A percentile compares a stretch with the other conserved stretches of the same genome.
Evolutionary conservation across 2,797 vertebrate genomes (phyloP).

Genomic region (Melanotaenia maccullochi): DNA sequence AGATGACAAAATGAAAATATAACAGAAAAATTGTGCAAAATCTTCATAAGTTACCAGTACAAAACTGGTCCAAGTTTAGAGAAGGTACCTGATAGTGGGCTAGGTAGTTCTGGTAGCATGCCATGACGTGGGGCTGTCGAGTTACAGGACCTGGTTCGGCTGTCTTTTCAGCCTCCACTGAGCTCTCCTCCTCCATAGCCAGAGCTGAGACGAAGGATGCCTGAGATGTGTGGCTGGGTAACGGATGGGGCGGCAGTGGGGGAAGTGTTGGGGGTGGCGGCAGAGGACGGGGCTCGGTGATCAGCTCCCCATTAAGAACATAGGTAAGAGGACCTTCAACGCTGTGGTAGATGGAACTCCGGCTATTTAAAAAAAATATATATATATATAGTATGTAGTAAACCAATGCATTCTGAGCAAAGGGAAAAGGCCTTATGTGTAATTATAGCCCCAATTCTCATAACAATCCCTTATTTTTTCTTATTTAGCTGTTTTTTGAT

Average conservation of each 20-base stretch:
- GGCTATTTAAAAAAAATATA: constrained; percentile 67
- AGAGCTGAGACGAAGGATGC: constrained; percentile 97
- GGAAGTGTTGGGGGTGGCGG: constrained; percentile 83
- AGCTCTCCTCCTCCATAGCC: constrained; percentile 93
- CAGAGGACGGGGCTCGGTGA: constrained; percentile 85
- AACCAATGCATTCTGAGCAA: background rate
- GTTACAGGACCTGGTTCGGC: constrained; percentile 87
- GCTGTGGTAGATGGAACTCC: constrained; percentile 96
- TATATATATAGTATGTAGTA: background rate
- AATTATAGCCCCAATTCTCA: background rate
- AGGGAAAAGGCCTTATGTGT: background rate
- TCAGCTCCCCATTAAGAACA: constrained; percentile 85
- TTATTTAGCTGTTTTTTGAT: background rate
- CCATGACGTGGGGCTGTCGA: constrained; percentile 92
- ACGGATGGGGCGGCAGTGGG: constrained; percentile 80
- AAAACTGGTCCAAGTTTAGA: rapidly evolving
- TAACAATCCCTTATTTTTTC: background rate
- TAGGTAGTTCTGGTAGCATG: constrained; percentile 94
- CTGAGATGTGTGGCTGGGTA: constrained; percentile 93
- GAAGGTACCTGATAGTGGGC: constrained; percentile 86
- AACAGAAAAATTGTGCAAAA: no score
- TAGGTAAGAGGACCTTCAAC: constrained; percentile 93
- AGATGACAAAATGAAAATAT: background rate
- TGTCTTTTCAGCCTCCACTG: constrained; percentile 87
- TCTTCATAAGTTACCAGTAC: rapidly evolving